Base-by-base conservation (phyloP, 1,140 invertebrate species). In the Thaumetopoea pityocampa region DNA sequence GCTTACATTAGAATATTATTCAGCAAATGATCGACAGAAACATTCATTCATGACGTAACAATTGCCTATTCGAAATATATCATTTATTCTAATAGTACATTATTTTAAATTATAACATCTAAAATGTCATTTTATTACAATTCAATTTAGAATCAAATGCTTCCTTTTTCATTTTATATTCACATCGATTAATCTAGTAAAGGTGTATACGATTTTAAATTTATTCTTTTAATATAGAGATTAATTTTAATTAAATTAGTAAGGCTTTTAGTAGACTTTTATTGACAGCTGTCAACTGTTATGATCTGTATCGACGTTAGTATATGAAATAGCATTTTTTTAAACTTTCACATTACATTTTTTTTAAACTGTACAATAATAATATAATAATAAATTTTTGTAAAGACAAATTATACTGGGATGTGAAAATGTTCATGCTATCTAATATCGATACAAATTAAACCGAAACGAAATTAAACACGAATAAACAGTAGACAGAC, bases 121-220 rank as follows among this genome's bases (percentile, higher is more conserved):
- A 74, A 68, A 62, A 73, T 77, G 67, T 76, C 72, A 81, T 81
- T 81, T 82, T 78, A 79, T 70, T 79, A 76, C 60, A 63, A 59
- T 76, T 70, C 67, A 76, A 76, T 83, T 83, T 83, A 83, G 76
- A 83, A 83, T 83, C 68, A 63, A 78, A 69, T 79, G 79, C 79
- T 83, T 82, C 61, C 42, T 34, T 59, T 51, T 55, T 52, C 45
- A 43, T 57, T 47, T 65, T 60, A 37, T 76, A 69, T 83, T 76
- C 72, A 81, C 64, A 76, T 65, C 57, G 22, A 62, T 77, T 74
- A 74, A 62, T 63, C 70, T 80, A 80, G 55, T 47, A 68, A 73
- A 60, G 71, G 49, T 51, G 47, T 70, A 65, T 54, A 67, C 40
- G 29, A 51, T 56, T 68, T 72, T 58, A 41, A 52, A 37, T 20